A percentile compares a stretch with the other conserved stretches of the same genome.
phyloP scores from a whole-genome alignment of 2,113 vertebrate species.

The Saimiri boliviensis region DNA sequence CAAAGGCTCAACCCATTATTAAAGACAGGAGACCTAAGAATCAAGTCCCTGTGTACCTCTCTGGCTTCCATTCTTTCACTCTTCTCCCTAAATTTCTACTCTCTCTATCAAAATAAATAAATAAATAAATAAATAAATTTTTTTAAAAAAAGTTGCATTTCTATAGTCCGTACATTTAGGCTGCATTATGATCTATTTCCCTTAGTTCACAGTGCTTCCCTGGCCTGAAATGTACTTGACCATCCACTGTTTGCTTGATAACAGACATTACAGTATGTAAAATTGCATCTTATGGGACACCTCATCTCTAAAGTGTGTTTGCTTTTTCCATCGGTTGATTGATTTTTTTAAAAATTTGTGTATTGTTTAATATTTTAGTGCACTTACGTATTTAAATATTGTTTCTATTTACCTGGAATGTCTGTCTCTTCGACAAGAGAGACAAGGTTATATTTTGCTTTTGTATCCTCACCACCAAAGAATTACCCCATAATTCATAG shows the following conservation, averaged over 20 bases:
- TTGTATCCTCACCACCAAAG: not conserved
- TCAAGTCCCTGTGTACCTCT: not conserved
- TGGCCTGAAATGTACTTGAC: not conserved
- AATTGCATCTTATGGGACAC: not conserved
- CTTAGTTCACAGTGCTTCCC: not conserved
- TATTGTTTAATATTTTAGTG: not conserved
- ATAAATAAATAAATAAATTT: not conserved
- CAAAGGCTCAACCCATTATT: not conserved
- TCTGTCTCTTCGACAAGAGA: not conserved
- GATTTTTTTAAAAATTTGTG: not conserved
- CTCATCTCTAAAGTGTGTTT: not conserved
- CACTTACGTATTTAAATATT: not conserved
- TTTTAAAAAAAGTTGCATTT: not conserved
- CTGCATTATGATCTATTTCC: not conserved
- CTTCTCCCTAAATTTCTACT: not conserved
- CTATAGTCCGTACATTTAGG: not conserved
- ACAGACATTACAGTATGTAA: not conserved
- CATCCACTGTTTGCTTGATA: not conserved
- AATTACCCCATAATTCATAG: not conserved
- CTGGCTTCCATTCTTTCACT: not conserved
- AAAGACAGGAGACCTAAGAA: not conserved
- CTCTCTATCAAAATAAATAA: not conserved
- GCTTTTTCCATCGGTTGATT: not conserved
- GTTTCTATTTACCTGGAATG: not conserved
- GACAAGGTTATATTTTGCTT: not conserved